These are phyloP conservation scores for Watsonalla cultraria DNA, from an alignment of 2,888 invertebrate species.

Conservation along the genomic window DNA sequence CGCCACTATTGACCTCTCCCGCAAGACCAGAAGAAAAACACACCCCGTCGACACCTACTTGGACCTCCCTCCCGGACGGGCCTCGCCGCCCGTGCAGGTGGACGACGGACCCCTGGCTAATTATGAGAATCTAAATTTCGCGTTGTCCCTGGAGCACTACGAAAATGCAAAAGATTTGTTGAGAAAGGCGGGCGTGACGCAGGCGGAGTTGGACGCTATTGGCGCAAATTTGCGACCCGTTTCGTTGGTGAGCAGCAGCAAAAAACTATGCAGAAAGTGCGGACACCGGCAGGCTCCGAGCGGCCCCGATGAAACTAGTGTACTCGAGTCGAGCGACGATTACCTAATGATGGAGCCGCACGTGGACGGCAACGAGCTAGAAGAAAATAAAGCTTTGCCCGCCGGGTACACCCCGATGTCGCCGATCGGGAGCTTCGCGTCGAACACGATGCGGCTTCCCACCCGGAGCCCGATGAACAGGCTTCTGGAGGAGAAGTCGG, in stretches of 20 bases:
- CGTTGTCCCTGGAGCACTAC: conserved; percentile 86
- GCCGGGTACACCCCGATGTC: conserved; percentile 87
- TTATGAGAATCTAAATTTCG: conserved; percentile 88
- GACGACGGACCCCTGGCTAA: conserved; percentile 75
- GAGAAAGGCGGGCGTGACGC: conserved; percentile 76
- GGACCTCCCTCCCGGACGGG: conserved; percentile 5
- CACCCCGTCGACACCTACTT: conserved; percentile 29
- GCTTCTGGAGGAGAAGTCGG: conserved; percentile 78
- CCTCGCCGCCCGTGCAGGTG: conserved; percentile 36
- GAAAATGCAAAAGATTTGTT: conserved; percentile 87
- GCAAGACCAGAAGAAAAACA: conserved; percentile 77
- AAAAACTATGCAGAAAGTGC: conserved; percentile 79
- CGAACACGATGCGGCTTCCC: conserved; percentile 57
- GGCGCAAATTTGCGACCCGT: conserved; percentile 47
- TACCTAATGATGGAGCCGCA: conserved; percentile 85
- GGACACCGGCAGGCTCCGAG: conserved; percentile 67
- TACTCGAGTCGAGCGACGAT: conserved; percentile 58
- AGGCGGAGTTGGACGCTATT: conserved; percentile 68
- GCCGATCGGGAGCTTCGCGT: conserved; percentile 76
- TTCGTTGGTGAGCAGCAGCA: conserved; percentile 24
- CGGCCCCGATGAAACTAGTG: conserved; percentile 10
- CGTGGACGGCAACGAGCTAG: conserved; percentile 36
- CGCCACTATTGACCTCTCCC: conserved; percentile 83
- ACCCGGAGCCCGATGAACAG: conserved; percentile 41
- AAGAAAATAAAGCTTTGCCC: conserved; percentile 33